Evolutionary conservation across 1,140 invertebrate species (phyloP).

Genomic region (Trichomalopsis sarcophagae): DNA sequence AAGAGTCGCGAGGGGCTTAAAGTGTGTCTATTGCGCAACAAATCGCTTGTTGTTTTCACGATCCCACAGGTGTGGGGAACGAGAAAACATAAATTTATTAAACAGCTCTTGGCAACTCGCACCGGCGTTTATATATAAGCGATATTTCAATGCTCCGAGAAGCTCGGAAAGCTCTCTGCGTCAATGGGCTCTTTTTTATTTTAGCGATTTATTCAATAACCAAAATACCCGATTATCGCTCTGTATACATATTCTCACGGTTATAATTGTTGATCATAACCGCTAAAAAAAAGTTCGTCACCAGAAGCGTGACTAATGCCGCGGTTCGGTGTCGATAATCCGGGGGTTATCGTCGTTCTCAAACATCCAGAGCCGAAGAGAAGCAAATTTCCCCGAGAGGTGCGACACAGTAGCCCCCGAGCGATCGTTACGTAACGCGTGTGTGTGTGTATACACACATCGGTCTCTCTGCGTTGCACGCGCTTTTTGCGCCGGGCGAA

Average conservation of each 20-base stretch:
- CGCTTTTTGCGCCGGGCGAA: constrained; percentile 13
- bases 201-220: not conserved
- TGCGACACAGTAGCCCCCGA: not conserved
- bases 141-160: not conserved
- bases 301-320: too few species aligned
- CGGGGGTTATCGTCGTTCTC: too few species aligned
- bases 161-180: not conserved
- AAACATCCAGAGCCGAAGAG: too few species aligned
- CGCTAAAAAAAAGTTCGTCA: not conserved
- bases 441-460: not conserved
- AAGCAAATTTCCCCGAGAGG: not conserved
- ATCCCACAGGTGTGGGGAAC: not conserved
- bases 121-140: not conserved
- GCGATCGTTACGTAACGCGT: constrained; percentile 26
- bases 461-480: not conserved
- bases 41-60: not conserved
- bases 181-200: not conserved
- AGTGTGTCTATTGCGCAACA: not conserved
- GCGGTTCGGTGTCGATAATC: too few species aligned
- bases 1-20: not conserved
- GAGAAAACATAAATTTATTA: constrained; percentile 28
- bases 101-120: constrained; percentile 14
- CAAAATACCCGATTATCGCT: not conserved
- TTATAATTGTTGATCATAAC: too few species aligned
- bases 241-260: too few species aligned